Evolutionary conservation across 2,113 vertebrate species (phyloP), one percentile per base, ranked within the genome.

Genomic region (Hemiprocne comata): DNA sequence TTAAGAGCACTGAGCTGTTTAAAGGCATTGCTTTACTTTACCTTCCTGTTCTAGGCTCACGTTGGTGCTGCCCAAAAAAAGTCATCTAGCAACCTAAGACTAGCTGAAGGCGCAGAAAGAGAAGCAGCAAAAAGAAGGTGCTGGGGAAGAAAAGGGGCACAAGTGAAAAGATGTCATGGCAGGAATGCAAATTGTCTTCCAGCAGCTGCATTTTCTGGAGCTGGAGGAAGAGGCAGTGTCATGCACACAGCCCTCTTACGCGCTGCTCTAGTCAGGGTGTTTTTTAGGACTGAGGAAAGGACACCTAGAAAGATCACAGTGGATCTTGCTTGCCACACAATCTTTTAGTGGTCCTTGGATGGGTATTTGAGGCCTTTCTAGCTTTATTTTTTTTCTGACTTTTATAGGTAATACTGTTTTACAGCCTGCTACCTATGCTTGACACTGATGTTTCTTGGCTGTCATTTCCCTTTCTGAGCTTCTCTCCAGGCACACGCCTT

Each of bases 21-120:
- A 74, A 90, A 87, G 66, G 44, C 65, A n/a, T 74, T 83, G 79
- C 71, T 92, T 66, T 77, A 36, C 10, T 81, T 38, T 78, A 57
- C 42, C 55, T 74, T 28, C 34, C n/a, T 58, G 20, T 46, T 92
- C 70, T 38, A 54, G 17, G 26, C 51, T 92, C 66, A 17, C 4
- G 25, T 58, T 2, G 1, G 10, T 80, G n/a, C 55, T 92, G 28
- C 51, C 51, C 31, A 76, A 65, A 72, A 67, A 33, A 11, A 33
- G 46, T 46, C 10, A 62, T 58, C 40, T 58, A 44, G 46, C n/a
- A 8, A 18, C n/a, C 31, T 83, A 75, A 94, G 58, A 31, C 2
- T 67, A 73, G 2, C 8, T 58, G 67, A 73, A 79, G 36, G 13
- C 17, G 19, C 26, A 69, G 38, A 15, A 79, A 61, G 33, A 46